phyloP scores from a whole-genome alignment of 1,140 invertebrate species.

The Vollenhovia emeryi region DNA sequence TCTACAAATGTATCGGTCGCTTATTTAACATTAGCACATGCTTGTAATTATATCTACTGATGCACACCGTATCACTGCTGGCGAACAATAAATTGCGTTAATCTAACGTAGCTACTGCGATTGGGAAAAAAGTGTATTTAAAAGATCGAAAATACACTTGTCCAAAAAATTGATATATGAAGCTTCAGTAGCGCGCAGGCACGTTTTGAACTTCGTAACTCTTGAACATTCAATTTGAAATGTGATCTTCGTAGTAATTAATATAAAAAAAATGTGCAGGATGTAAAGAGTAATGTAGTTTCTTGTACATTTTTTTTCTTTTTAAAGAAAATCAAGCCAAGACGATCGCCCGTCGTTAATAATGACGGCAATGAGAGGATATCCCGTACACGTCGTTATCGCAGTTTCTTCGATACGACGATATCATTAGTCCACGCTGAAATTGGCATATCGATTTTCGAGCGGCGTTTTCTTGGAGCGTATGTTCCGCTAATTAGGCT shows the following conservation, averaged over 20 bases:
- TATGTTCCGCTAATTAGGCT: constrained; percentile 42
- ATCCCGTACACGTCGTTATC: constrained; percentile 4
- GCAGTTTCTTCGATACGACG: background rate
- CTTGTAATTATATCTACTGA: background rate
- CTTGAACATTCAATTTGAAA: background rate
- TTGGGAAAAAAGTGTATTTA: background rate
- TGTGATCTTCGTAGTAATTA: background rate
- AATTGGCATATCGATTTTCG: constrained; percentile 35
- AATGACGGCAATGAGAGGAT: background rate
- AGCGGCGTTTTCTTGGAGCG: background rate
- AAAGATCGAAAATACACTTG: background rate
- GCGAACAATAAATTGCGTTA: background rate
- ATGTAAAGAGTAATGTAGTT: background rate
- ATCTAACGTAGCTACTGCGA: background rate
- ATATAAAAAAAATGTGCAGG: background rate
- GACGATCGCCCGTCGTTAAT: background rate
- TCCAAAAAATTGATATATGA: background rate
- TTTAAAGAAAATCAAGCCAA: background rate
- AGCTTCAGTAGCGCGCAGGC: background rate
- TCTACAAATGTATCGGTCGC: constrained; percentile 52
- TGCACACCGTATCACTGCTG: background rate
- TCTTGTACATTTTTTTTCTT: background rate
- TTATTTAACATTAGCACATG: background rate
- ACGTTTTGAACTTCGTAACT: background rate
- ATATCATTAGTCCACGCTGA: constrained; percentile 5